phyloP scores from a whole-genome alignment of 35 echinoderm and acorn worm genomes.

The Eucidaris tribuloides region DNA sequence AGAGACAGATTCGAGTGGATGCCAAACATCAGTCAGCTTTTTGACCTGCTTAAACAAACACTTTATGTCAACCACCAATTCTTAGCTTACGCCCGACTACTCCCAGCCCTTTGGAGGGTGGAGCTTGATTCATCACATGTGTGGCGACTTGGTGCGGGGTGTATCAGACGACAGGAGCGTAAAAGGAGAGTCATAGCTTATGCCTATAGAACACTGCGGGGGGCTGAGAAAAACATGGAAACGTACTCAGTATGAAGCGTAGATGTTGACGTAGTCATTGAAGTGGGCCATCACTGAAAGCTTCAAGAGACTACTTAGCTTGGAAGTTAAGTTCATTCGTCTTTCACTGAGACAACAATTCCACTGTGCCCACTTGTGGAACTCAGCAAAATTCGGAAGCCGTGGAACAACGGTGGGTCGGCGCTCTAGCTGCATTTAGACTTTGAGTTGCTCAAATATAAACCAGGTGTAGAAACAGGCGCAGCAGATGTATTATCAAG shows the following conservation, averaged over 20 bases:
- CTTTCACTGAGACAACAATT: conserved; percentile 44
- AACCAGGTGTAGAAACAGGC: conserved; percentile 25
- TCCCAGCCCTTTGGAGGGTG: conserved; percentile 27
- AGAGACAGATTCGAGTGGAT: not conserved
- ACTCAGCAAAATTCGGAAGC: conserved; percentile 41
- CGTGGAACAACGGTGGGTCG: conserved; percentile 52
- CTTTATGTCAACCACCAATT: conserved; percentile 49
- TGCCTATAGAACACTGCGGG: conserved; percentile 37
- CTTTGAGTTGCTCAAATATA: conserved; percentile 42
- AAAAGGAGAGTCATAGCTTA: conserved; percentile 42
- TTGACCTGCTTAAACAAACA: conserved; percentile 28
- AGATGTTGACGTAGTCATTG: conserved; percentile 56
- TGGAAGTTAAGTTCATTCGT: conserved; percentile 44
- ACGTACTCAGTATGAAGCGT: conserved; percentile 64
- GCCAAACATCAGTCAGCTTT: conserved; percentile 42
- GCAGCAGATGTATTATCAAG: conserved; percentile 44
- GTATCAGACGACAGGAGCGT: conserved; percentile 34
- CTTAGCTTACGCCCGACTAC: conserved; percentile 62
- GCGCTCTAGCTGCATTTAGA: conserved; percentile 38
- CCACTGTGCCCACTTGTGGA: conserved; percentile 19
- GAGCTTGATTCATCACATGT: conserved; percentile 49
- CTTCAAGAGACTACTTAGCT: conserved; percentile 61
- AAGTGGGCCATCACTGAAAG: conserved; percentile 71
- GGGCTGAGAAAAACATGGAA: conserved; percentile 48
- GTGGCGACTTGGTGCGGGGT: conserved; percentile 33